A percentile compares a stretch with the other conserved stretches of the same genome.
These are phyloP conservation scores for Tinea semifulvella DNA, from an alignment of 2,888 invertebrate genomes.

Conservation along the genomic window DNA sequence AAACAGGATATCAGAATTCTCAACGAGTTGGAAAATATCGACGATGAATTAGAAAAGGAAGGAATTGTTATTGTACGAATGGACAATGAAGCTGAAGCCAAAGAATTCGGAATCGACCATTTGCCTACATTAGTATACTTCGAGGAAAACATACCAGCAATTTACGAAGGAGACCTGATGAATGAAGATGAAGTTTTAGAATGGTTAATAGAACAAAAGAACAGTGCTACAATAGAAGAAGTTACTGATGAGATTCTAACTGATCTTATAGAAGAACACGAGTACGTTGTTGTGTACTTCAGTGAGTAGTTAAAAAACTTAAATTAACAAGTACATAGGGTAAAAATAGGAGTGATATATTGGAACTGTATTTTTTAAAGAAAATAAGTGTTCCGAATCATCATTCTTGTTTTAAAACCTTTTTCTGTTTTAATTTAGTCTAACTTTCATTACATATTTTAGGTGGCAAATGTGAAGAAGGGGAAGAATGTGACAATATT, in stretches of 20 bases:
- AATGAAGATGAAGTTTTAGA: slow-evolving; percentile 92
- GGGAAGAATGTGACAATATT: slow-evolving; percentile 86
- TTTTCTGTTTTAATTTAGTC: slow-evolving; percentile 8
- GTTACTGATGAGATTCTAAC: slow-evolving; percentile 90
- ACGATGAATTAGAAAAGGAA: slow-evolving; percentile 89
- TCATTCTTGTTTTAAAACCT: not conserved
- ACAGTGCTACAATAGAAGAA: slow-evolving; percentile 91
- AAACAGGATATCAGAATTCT: slow-evolving; percentile 88
- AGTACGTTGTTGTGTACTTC: slow-evolving; percentile 94
- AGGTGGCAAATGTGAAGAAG: slow-evolving; percentile 87
- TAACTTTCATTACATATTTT: slow-evolving; percentile 25
- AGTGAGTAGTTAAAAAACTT: slow-evolving; percentile 77
- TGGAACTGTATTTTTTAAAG: not conserved
- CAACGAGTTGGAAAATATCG: slow-evolving; percentile 91
- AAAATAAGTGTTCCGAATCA: too few species aligned
- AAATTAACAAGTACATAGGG: too few species aligned
- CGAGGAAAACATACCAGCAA: slow-evolving; percentile 89
- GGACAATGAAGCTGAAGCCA: slow-evolving; percentile 89
- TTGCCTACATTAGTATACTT: slow-evolving; percentile 88
- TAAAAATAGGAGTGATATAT: not conserved
- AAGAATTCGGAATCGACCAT: slow-evolving; percentile 90
- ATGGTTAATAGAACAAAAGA: slow-evolving; percentile 89
- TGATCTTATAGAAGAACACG: slow-evolving; percentile 87
- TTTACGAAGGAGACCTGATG: slow-evolving; percentile 91
- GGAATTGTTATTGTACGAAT: slow-evolving; percentile 91